Percentiles rank a stretch among this genome's conserved stretches.
These are phyloP conservation scores for Lasioglossum zephyrum DNA, from an alignment of 2,888 invertebrate genomes.

Conservation along the genomic window DNA sequence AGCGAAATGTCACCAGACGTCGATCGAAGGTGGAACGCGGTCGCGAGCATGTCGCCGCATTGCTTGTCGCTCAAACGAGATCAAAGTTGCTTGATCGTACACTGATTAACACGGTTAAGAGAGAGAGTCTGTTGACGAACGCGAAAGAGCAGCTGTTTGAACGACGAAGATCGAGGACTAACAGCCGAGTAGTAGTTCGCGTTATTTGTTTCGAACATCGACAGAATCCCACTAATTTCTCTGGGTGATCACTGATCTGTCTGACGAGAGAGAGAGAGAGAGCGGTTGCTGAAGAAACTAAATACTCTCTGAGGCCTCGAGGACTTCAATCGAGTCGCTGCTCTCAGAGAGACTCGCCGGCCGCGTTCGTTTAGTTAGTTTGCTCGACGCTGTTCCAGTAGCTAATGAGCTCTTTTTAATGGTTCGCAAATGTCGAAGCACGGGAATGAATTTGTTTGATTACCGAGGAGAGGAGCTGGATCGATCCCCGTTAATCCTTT, in stretches of 20 bases:
- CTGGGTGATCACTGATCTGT: neutral
- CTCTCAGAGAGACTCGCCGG: neutral
- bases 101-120: conserved; percentile 54
- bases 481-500: neutral
- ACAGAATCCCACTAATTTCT: neutral
- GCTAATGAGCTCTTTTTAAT: conserved; percentile 1
- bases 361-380: neutral
- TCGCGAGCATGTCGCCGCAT: neutral
- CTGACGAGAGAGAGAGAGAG: neutral
- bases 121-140: conserved; percentile 4
- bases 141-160: conserved; percentile 16
- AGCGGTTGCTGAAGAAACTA: neutral
- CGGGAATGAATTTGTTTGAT: neutral
- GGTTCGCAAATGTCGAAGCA: neutral
- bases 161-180: neutral
- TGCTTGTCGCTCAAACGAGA: conserved; percentile 30
- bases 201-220: conserved; percentile 12
- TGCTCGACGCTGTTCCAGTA: neutral
- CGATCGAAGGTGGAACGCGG: conserved; percentile 27
- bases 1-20: conserved; percentile 29
- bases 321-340: neutral
- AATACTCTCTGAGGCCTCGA: neutral
- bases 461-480: neutral
- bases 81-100: conserved; percentile 64
- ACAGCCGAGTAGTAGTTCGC: neutral